Conservation (phyloP, 2,113 vertebrate species). For the Willisornis vidua region DNA sequence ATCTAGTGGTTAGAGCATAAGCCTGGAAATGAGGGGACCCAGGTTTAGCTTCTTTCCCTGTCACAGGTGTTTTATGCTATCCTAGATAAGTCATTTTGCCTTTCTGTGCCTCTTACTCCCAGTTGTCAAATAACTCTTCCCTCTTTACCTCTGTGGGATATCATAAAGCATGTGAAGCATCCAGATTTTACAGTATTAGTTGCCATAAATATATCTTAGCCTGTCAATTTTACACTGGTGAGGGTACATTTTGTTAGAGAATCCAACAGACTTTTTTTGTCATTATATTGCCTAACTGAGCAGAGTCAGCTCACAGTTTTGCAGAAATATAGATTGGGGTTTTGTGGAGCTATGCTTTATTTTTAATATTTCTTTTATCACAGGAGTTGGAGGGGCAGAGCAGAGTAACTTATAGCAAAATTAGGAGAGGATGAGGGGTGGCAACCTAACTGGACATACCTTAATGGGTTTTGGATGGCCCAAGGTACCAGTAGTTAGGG, state of each 20-base stretch:
- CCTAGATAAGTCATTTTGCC: conserved; percentile 18
- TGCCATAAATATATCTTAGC: conserved; percentile 9
- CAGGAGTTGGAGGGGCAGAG: fast-evolving
- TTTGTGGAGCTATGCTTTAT: background rate
- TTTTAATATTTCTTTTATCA: background rate
- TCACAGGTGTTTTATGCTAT: background rate
- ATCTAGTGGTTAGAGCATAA: background rate
- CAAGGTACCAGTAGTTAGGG: background rate
- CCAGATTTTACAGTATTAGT: conserved; percentile 39
- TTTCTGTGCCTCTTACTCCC: conserved; percentile 22
- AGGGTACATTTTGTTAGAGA: conserved; percentile 3
- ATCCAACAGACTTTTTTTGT: background rate
- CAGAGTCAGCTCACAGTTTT: background rate
- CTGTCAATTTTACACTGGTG: conserved; percentile 24
- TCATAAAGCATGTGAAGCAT: conserved; percentile 39
- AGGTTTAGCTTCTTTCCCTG: background rate
- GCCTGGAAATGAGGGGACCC: background rate
- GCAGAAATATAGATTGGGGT: background rate
- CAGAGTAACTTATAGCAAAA: background rate
- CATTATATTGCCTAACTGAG: background rate
- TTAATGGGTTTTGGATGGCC: background rate
- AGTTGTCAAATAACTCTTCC: conserved; percentile 40
- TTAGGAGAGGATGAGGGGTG: background rate
- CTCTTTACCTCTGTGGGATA: conserved; percentile 12
- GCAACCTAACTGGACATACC: background rate